Evolutionary conservation across 1,140 invertebrate genomes (phyloP), one percentile per base, ranked within the genome.

Genomic region (Drosophila sucinea): DNA sequence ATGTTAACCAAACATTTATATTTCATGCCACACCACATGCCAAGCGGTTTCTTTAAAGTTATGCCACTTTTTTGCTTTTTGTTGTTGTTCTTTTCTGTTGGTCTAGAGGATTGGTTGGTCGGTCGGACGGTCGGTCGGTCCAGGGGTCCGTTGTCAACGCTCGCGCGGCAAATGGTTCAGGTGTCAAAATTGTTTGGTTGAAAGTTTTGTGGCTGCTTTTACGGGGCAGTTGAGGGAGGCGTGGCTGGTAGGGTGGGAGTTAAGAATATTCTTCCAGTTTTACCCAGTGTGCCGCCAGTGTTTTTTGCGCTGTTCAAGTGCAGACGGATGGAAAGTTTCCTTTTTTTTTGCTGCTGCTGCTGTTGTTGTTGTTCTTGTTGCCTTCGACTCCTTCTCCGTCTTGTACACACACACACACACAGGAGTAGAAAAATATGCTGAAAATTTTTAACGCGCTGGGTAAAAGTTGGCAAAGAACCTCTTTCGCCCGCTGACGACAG

Each of bases 131-230:
- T 47, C 17, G 44, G 44, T 47, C 44, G 44, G 44, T 51, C 44
- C 44, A 51, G 44, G 44, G 44, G 44, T 51, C 70, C 57, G 83
- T 86, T 86, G 82, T 87, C 83, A 87, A 79, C 82, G 75, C 8
- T 7, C 23, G 44, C 44, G 23, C 79, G 67, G 79, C 55, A 81
- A 86, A 79, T 81, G 79, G 81, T 86, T 81, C 77, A 86, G 82
- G 82, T 86, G 83, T 86, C 82, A 87, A 82, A 85, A 81, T 79
- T 87, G 75, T 76, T 75, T 81, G 77, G 83, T 63, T 61, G 73
- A 75, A 79, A 86, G 72, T 82, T 87, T 86, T 51, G 83, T 73
- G 82, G 82, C 79, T 79, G 75, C 79, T 79, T 86, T 85, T 81
- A 85, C 68, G 74, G 74, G 44, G 44, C 8, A 17, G 8, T 38